phyloP scores from a whole-genome alignment of 2,113 vertebrate genomes.

The Clupea harengus region DNA sequence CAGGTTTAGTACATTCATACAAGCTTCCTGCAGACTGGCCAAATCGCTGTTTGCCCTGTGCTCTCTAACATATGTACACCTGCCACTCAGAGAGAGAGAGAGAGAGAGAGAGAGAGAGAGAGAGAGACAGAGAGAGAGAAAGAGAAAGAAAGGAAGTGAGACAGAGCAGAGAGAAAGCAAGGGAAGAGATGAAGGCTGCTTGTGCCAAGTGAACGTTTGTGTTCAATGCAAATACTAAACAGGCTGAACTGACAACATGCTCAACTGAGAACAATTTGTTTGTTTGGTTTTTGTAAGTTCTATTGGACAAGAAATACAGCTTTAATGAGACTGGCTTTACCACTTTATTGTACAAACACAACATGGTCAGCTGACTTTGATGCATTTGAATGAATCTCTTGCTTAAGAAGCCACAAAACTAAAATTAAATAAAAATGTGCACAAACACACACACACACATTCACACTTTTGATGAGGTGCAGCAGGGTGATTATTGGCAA shows the following conservation, averaged over 20 bases:
- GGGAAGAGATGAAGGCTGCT: constrained; percentile 6
- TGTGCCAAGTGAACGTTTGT: constrained; percentile 27
- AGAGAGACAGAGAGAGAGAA: background rate
- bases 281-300: constrained; percentile 36
- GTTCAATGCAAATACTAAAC: constrained; percentile 27
- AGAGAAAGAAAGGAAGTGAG: background rate
- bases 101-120: constrained; percentile 12
- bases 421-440: constrained; percentile 55
- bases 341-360: constrained; percentile 55
- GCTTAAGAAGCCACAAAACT: constrained; percentile 54
- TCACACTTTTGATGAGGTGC: background rate
- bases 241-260: constrained; percentile 51
- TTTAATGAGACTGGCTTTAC: constrained; percentile 52
- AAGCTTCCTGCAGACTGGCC: too few species aligned
- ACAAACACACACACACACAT: background rate
- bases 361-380: constrained; percentile 59
- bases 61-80: too few species aligned
- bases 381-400: constrained; percentile 58
- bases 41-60: too few species aligned
- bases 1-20: too few species aligned
- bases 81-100: background rate
- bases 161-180: background rate
- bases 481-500: constrained; percentile 41
- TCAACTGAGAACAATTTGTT: constrained; percentile 19
- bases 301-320: background rate